Conservation (phyloP, 2,888 invertebrate species). For the Aspidiotus destructor region DNA sequence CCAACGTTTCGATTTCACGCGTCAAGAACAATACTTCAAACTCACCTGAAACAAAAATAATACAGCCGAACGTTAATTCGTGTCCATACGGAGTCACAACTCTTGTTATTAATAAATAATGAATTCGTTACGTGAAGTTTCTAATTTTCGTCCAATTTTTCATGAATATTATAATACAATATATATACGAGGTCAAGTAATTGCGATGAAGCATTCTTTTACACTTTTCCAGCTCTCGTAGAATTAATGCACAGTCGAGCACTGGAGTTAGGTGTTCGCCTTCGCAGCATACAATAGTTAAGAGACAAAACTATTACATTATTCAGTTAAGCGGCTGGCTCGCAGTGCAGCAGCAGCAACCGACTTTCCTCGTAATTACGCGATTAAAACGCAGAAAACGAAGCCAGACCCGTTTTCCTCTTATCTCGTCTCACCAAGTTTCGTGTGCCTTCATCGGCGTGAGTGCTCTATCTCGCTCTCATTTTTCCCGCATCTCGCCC, state of each 20-base stretch:
- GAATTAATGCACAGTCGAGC: not conserved
- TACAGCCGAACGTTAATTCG: no score
- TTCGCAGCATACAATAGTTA: slow-evolving; percentile 17
- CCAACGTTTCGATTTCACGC: no score
- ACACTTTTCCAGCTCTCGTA: slow-evolving; percentile 14
- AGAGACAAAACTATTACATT: slow-evolving; percentile 27
- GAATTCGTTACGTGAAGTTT: no score
- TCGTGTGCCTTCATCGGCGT: slow-evolving; percentile 6
- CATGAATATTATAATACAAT: no score
- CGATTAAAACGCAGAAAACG: slow-evolving; percentile 27
- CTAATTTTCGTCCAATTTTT: no score
- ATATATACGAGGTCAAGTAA: no score
- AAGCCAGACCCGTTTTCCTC: slow-evolving; percentile 28
- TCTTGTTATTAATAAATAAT: no score
- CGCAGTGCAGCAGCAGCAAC: slow-evolving; percentile 25
- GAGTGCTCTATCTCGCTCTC: not conserved
- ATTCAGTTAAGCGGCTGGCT: slow-evolving; percentile 25
- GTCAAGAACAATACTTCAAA: no score
- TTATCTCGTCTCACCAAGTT: slow-evolving; percentile 23
- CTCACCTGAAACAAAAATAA: no score
- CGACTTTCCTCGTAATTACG: slow-evolving; percentile 29
- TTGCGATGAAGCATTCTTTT: not conserved
- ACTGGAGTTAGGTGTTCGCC: not conserved
- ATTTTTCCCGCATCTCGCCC: not conserved
- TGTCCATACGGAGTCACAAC: no score